A percentile compares a stretch with the other conserved stretches of the same genome.
These are phyloP conservation scores for Isurus oxyrinchus DNA, from an alignment of 2,113 vertebrate genomes.

Conservation along the genomic window DNA sequence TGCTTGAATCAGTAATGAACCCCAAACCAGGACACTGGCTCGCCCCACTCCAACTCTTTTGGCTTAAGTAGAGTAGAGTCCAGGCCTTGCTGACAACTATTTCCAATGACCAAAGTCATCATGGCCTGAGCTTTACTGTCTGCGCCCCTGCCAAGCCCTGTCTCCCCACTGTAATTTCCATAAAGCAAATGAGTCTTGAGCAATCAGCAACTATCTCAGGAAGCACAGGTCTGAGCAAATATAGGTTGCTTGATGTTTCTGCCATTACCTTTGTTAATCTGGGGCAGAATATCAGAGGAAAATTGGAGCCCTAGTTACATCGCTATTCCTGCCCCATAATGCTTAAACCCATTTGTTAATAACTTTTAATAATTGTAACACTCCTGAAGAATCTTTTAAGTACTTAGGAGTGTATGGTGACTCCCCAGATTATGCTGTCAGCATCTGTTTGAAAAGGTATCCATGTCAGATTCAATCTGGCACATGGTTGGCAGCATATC, in stretches of 20 bases:
- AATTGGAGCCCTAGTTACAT: background rate
- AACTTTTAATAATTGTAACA: conserved; percentile 5
- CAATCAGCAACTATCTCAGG: background rate
- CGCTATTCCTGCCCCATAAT: background rate
- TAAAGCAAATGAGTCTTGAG: background rate
- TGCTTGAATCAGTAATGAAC: background rate
- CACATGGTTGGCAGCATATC: background rate
- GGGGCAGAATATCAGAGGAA: background rate
- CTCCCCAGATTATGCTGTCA: background rate
- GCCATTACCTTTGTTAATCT: background rate
- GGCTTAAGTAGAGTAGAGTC: background rate
- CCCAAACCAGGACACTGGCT: background rate
- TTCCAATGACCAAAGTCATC: background rate
- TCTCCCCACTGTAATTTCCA: background rate
- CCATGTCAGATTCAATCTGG: background rate
- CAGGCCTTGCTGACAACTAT: too few relatives aligned
- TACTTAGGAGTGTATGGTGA: background rate
- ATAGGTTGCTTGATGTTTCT: background rate
- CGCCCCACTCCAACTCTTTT: background rate
- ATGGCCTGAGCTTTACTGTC: background rate
- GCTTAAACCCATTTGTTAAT: background rate
- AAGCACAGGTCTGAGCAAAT: background rate
- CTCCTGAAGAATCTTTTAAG: background rate
- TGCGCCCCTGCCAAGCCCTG: background rate
- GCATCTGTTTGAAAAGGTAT: background rate